Percentiles rank a stretch among this genome's conserved stretches.
These are phyloP conservation scores for Dufourea novaeangliae DNA, from an alignment of 1,140 invertebrate genomes.

Conservation along the genomic window DNA sequence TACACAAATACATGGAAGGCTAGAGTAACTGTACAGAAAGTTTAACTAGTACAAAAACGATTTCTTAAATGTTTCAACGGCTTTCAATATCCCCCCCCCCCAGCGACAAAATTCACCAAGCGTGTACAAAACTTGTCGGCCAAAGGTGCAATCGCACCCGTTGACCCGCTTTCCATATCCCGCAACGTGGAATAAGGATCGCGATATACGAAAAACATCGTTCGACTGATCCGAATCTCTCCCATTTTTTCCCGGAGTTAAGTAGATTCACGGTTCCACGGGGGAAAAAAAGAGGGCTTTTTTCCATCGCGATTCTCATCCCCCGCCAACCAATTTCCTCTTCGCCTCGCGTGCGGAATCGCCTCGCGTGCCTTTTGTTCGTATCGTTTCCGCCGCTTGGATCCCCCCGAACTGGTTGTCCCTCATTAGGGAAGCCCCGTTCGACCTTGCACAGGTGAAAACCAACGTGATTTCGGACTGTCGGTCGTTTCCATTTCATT, in stretches of 20 bases:
- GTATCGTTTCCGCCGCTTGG: slow-evolving; percentile 4
- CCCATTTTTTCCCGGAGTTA: neutral
- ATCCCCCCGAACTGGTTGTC: neutral
- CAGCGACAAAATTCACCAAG: too few species aligned
- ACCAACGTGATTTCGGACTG: neutral
- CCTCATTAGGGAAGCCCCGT: slow-evolving; percentile 13
- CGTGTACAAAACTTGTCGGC: neutral
- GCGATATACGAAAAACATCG: slow-evolving; percentile 5
- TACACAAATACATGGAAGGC: too few species aligned
- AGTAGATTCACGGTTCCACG: slow-evolving; percentile 17
- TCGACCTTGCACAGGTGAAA: slow-evolving; percentile 33
- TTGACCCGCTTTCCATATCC: slow-evolving; percentile 8
- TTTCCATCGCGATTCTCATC: slow-evolving; percentile 20
- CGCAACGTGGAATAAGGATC: neutral
- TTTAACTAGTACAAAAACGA: too few species aligned
- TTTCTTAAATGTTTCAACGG: too few species aligned
- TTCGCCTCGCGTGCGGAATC: slow-evolving; percentile 22
- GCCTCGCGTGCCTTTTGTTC: slow-evolving; percentile 34
- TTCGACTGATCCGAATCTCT: slow-evolving; percentile 2
- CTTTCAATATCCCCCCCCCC: too few species aligned
- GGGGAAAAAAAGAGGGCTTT: neutral
- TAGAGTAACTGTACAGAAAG: too few species aligned
- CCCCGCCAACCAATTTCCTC: slow-evolving; percentile 25
- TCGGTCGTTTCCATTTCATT: neutral
- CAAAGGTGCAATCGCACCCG: neutral